These are phyloP conservation scores for Oryzias melastigma DNA, from an alignment of 2,113 vertebrate species.

Conservation along the genomic window DNA sequence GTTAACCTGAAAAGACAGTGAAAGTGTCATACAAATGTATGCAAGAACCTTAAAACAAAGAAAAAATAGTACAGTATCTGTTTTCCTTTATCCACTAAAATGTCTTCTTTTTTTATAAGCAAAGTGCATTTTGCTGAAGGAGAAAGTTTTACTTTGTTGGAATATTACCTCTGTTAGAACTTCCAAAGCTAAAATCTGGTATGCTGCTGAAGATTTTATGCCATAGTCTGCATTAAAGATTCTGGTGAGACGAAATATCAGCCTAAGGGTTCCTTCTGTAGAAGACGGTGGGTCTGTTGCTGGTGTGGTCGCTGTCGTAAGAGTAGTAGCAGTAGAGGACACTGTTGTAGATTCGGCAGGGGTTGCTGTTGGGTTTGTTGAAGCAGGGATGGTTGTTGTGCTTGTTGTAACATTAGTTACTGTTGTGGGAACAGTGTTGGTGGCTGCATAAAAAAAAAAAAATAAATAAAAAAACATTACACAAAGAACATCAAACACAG, in stretches of 20 bases:
- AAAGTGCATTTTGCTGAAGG: no score
- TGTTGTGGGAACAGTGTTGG: no score
- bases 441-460: not conserved
- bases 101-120: no score
- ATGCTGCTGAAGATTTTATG: not conserved
- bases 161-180: slow-evolving; percentile 41
- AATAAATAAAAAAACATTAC: not conserved
- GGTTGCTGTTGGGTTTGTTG: no score
- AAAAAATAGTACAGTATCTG: not conserved
- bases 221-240: slow-evolving; percentile 16
- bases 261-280: slow-evolving; percentile 25
- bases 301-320: not conserved
- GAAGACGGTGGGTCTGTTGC: slow-evolving; percentile 29
- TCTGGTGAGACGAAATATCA: slow-evolving; percentile 32
- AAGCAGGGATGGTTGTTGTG: no score
- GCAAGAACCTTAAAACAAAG: not conserved
- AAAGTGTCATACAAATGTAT: not conserved
- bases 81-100: not conserved
- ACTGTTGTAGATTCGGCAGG: not conserved
- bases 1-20: slow-evolving; percentile 50
- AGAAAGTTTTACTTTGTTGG: not conserved
- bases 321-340: not conserved
- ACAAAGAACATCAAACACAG: no score
- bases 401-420: not conserved
- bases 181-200: slow-evolving; percentile 1